These are phyloP conservation scores for Tipula unca DNA, from an alignment of 2,888 invertebrate genomes.

Conservation along the genomic window DNA sequence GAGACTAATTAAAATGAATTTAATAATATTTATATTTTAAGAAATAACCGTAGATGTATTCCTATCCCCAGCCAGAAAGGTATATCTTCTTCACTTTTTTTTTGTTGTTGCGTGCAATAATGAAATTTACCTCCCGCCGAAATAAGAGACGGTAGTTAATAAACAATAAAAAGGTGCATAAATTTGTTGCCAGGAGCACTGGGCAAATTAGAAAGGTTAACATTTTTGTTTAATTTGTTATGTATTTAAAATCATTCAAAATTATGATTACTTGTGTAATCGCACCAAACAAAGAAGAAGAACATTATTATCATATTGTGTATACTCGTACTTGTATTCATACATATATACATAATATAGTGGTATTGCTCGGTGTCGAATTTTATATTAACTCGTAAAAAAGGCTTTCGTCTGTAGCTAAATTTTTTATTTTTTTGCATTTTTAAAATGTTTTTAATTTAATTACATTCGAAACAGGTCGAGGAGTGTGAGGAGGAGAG, in stretches of 20 bases:
- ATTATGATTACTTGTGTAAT: not conserved
- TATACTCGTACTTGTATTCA: not conserved
- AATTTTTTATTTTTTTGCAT: not conserved
- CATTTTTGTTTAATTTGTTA: not conserved
- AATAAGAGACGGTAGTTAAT: not conserved
- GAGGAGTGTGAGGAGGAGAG: not conserved
- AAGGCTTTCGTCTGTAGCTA: not conserved
- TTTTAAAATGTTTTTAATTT: not conserved
- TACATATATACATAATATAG: not conserved
- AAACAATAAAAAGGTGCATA: not conserved
- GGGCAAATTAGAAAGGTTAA: not conserved
- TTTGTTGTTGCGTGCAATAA: not conserved
- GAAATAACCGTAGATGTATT: not conserved
- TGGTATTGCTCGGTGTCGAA: not conserved
- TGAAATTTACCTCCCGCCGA: not conserved
- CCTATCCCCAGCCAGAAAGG: not conserved
- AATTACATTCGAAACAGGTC: not conserved
- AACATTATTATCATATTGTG: not conserved
- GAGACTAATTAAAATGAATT: not conserved
- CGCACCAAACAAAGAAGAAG: not conserved
- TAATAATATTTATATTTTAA: not conserved
- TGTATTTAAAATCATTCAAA: not conserved
- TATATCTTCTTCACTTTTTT: not conserved
- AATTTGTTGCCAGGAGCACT: not conserved
- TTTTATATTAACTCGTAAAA: not conserved